Evolutionary conservation across 2,797 vertebrate genomes (phyloP).

Genomic region (Phaenicophaeus curvirostris): DNA sequence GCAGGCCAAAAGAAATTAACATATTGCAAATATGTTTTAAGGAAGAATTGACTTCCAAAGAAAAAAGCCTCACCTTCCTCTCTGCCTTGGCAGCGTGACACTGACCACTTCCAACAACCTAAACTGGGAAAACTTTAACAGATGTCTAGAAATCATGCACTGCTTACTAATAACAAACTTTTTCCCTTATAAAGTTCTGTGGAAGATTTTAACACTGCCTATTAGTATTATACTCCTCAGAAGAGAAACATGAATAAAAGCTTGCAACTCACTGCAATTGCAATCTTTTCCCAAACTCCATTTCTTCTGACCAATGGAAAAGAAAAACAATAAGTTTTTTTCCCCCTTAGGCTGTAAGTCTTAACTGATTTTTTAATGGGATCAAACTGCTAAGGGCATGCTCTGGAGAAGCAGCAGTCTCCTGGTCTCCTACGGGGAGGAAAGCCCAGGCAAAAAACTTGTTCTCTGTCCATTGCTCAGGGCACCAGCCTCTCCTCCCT

Average conservation of each 20-base stretch:
- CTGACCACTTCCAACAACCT: conserved; percentile 2
- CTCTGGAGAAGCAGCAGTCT: background rate
- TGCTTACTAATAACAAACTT: background rate
- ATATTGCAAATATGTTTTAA: background rate
- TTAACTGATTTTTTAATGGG: background rate
- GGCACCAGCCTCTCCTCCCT: background rate
- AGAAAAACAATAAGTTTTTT: background rate
- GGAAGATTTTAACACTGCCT: background rate
- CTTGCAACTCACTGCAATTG: background rate
- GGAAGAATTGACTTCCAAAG: background rate
- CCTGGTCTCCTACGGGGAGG: background rate
- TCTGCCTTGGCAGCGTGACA: background rate
- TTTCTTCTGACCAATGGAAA: background rate
- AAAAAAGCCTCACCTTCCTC: background rate
- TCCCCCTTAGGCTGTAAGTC: background rate
- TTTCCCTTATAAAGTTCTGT: background rate
- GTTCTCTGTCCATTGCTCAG: background rate
- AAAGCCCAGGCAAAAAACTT: background rate
- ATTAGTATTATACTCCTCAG: background rate
- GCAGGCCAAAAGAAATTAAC: background rate
- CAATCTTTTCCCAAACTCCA: background rate
- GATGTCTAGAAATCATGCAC: background rate
- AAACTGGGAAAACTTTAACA: conserved; percentile 9
- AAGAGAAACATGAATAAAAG: background rate
- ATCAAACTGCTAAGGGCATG: background rate